Conservation (phyloP, 2,113 vertebrate species). For the Petrocephalus zakoni region DNA sequence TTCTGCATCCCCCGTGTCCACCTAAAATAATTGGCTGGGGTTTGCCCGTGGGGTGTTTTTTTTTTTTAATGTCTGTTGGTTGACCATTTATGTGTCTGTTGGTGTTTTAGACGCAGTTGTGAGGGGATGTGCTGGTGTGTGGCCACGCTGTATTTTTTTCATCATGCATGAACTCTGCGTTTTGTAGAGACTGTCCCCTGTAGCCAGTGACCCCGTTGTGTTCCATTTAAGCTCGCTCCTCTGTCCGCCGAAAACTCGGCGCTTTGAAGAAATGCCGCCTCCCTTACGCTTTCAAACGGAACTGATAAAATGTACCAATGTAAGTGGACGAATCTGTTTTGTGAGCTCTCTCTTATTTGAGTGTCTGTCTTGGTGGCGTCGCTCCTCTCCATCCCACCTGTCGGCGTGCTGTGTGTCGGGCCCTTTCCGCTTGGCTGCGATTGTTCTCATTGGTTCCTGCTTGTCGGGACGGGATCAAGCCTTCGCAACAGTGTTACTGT, state of each 20-base stretch:
- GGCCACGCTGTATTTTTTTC: neutral
- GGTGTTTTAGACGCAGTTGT: neutral
- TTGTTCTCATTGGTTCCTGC: neutral
- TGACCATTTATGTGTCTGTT: neutral
- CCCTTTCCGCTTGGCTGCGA: neutral
- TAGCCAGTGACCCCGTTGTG: conserved; percentile 16
- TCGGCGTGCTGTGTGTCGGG: neutral
- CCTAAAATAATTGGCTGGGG: neutral
- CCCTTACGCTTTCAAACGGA: conserved; percentile 40
- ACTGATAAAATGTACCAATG: conserved; percentile 45
- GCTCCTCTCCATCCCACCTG: neutral
- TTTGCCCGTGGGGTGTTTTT: neutral
- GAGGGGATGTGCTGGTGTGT: neutral
- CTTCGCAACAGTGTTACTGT: neutral
- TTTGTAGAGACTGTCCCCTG: neutral
- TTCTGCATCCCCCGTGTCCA: neutral
- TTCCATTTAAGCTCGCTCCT: conserved; percentile 42
- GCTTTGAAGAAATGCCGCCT: conserved; percentile 57
- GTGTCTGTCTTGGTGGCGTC: neutral
- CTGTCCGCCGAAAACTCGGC: conserved; percentile 62
- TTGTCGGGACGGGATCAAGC: neutral
- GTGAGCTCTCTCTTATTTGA: neutral
- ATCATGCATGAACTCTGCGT: conserved; percentile 22
- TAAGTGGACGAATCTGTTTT: conserved; percentile 47
- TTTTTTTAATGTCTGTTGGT: neutral